Evolutionary conservation across 2,113 vertebrate species (phyloP), one percentile per base, ranked within the genome.

Genomic region (Geothlypis trichas): DNA sequence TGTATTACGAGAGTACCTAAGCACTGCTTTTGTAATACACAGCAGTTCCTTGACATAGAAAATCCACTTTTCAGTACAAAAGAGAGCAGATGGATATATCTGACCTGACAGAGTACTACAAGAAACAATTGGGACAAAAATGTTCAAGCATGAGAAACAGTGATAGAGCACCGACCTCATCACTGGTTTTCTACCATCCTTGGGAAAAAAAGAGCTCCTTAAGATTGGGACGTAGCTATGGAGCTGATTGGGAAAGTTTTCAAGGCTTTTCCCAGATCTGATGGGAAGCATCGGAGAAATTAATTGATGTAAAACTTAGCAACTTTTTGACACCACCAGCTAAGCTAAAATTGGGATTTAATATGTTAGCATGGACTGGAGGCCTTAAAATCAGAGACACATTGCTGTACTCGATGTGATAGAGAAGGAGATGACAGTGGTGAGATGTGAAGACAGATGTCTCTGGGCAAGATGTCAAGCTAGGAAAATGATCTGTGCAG

Each of bases 371-470:
- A 75, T 1, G 6, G 58, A 52, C 41, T 68, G 37, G 11, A 91
- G 31, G 16, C 15, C 54, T 73, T 89, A 91, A 79, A 85, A 76
- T n/a, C 30, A 65, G 49, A 87, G 81, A 84, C 15, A 89, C 82
- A 63, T 57, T 57, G 35, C 54, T 79, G 42, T 52, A 63, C 27
- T 79, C 84, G 54, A 66, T 68, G 24, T 35, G 49, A 62, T 21
- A 87, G 74, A 92, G 65, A 84, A 89, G 58, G 39, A 78, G 46
- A 77, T 37, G 85, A 62, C 68, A 77, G 26, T 46, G 69, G 66
- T 46, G 58, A 94, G 55, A 87, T 47, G 46, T 63, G 77, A 76
- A 94, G 91, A 94, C 37, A 91, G 87, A 91, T 72, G 46, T 66
- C 81, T 82, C 68, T 49, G 77, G 77, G 66, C 52, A 82, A 92